These are phyloP conservation scores for Dolichoris vasculosae DNA, from an alignment of 1,140 invertebrate genomes.

Conservation along the genomic window DNA sequence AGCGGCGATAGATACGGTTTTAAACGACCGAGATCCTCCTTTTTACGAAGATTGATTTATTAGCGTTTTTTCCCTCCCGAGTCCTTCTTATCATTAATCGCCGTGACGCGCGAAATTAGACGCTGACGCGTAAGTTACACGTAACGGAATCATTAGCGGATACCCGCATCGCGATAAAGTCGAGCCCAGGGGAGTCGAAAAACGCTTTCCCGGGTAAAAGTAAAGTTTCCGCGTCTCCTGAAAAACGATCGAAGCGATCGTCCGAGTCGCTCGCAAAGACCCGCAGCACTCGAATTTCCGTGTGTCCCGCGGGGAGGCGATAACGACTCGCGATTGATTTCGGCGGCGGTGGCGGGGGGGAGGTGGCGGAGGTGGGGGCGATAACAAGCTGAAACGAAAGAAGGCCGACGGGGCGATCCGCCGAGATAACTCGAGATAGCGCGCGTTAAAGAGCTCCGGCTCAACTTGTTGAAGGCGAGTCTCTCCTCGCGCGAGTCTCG, in stretches of 20 bases:
- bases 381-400: no score
- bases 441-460: constrained; percentile 15
- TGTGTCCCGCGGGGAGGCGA: not conserved
- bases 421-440: constrained; percentile 20
- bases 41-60: not conserved
- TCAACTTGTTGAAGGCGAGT: constrained; percentile 34
- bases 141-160: constrained; percentile 14
- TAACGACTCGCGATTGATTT: constrained; percentile 7
- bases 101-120: not conserved
- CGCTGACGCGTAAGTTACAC: not conserved
- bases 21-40: not conserved
- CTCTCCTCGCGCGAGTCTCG: not conserved
- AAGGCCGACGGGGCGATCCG: constrained; percentile 17
- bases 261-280: no score
- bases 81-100: not conserved
- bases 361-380: not conserved
- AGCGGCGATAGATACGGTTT: not conserved
- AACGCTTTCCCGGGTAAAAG: not conserved
- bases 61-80: not conserved
- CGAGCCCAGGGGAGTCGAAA: no score
- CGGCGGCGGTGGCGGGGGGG: not conserved
- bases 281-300: not conserved
- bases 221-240: not conserved
- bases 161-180: not conserved
- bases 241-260: not conserved